Conservation (phyloP, 2,888 invertebrate genomes). For the Agrotis puta region DNA sequence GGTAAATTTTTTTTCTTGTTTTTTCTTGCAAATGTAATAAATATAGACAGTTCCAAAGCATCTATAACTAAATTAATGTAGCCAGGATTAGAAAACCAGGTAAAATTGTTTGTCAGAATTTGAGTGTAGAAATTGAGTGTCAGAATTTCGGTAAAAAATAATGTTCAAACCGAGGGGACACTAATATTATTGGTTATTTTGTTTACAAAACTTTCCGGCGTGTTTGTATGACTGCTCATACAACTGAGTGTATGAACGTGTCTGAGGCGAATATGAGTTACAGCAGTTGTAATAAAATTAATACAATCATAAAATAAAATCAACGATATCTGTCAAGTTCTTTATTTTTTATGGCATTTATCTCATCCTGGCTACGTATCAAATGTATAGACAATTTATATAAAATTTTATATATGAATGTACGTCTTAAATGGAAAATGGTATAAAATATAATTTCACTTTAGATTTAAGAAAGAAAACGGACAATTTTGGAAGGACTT, state of each 20-base stretch:
- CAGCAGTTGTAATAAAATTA: no score
- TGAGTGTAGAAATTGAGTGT: no score
- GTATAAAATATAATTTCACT: not conserved
- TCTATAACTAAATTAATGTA: slow-evolving; percentile 2
- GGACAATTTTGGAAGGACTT: slow-evolving; percentile 22
- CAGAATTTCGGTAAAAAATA: not conserved
- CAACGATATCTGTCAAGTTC: not conserved
- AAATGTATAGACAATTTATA: slow-evolving; percentile 13
- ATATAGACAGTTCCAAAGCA: not conserved
- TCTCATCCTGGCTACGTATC: not conserved
- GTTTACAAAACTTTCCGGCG: not conserved
- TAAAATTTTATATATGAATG: slow-evolving; percentile 21
- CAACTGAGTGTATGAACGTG: not conserved
- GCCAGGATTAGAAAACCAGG: slow-evolving; percentile 6
- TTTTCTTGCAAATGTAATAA: slow-evolving; percentile 3
- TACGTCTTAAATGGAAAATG: not conserved
- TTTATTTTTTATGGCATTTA: not conserved
- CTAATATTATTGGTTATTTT: not conserved
- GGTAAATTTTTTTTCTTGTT: not conserved
- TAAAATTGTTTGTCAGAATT: not conserved
- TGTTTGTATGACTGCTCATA: not conserved
- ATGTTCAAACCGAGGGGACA: not conserved
- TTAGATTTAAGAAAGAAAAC: slow-evolving; percentile 13
- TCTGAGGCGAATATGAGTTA: no score
- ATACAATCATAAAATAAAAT: no score